Evolutionary conservation across 2,797 vertebrate genomes (phyloP).

Genomic region (Esox masquinongy): DNA sequence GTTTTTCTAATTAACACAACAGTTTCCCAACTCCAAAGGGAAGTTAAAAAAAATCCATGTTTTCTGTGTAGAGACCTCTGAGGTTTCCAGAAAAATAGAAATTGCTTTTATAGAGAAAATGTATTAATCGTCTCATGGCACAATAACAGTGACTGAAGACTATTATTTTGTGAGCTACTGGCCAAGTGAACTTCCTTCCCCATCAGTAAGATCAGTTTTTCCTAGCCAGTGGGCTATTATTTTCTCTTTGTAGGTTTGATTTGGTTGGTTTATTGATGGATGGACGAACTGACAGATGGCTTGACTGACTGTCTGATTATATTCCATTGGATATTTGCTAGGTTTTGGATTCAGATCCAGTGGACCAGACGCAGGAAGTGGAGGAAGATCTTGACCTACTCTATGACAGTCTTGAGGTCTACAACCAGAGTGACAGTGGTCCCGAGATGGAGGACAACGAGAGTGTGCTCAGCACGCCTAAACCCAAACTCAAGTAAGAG

Average conservation of each 20-base stretch:
- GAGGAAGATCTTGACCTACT: constrained; percentile 82
- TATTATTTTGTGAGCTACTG: neutral
- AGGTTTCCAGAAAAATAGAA: neutral
- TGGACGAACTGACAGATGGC: constrained; percentile 13
- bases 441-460: constrained; percentile 83
- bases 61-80: neutral
- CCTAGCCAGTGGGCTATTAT: neutral
- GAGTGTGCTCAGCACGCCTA: constrained; percentile 80
- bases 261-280: neutral
- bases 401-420: constrained; percentile 80
- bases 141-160: neutral
- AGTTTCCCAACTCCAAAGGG: neutral
- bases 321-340: constrained; percentile 38
- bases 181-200: neutral
- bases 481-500: constrained; percentile 79
- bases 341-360: constrained; percentile 82
- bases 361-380: constrained; percentile 81
- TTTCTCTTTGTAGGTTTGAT: neutral
- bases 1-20: neutral
- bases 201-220: neutral
- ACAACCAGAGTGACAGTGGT: constrained; percentile 83
- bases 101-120: neutral
- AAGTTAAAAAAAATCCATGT: neutral
- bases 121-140: neutral
- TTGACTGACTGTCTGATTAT: constrained; percentile 5